Evolutionary conservation across 37 sponge, comb jelly and placozoan genomes (phyloP).

Genomic region (Theonella swinhoei): DNA sequence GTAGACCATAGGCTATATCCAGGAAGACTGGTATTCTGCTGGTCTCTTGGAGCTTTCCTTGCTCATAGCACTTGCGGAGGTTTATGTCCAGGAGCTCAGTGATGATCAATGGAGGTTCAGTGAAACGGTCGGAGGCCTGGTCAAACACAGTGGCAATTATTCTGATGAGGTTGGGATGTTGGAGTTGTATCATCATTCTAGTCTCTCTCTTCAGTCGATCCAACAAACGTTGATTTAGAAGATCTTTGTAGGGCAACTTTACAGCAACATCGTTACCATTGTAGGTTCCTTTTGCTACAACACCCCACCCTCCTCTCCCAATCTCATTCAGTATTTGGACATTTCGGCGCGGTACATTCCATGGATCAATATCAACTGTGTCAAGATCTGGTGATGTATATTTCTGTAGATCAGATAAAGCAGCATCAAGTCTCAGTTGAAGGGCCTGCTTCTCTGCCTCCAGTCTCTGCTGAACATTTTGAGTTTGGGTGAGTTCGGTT

Average conservation of each 20-base stretch:
- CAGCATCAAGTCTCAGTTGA: too few relatives aligned
- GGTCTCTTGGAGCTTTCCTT: background rate
- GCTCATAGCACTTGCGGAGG: conserved; percentile 40
- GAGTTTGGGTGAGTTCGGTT: too few relatives aligned
- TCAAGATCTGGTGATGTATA: too few relatives aligned
- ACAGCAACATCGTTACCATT: conserved; percentile 18
- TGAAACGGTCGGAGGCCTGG: too few relatives aligned
- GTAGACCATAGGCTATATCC: conserved; percentile 66
- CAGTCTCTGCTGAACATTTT: too few relatives aligned
- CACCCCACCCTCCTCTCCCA: conserved; percentile 32
- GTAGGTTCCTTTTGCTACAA: conserved; percentile 1
- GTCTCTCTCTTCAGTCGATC: conserved; percentile 65
- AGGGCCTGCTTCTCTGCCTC: too few relatives aligned
- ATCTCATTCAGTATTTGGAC: too few relatives aligned
- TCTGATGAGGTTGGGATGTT: conserved; percentile 68
- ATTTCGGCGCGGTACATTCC: too few relatives aligned
- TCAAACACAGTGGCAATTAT: conserved; percentile 57
- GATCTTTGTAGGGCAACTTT: background rate
- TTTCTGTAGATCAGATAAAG: too few relatives aligned
- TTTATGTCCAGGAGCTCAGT: conserved; percentile 69
- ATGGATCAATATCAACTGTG: too few relatives aligned
- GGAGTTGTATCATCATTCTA: conserved; percentile 50
- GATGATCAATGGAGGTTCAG: conserved; percentile 46
- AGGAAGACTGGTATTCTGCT: conserved; percentile 5
- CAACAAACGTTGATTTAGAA: background rate